Evolutionary conservation across 2,888 invertebrate genomes (phyloP).

Genomic region (Dorcus hopei): DNA sequence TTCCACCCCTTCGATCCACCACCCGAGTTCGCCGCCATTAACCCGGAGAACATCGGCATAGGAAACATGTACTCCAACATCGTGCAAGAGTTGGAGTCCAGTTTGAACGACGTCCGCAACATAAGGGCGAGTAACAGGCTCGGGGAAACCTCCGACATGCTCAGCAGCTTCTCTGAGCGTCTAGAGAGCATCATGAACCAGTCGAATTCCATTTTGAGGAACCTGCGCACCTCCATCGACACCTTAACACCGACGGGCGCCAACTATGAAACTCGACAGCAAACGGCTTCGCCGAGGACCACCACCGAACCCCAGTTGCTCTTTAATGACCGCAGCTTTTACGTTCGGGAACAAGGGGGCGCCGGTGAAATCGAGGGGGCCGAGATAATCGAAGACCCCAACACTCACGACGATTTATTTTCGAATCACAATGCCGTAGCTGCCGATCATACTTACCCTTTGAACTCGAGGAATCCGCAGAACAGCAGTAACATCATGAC

Average conservation of each 20-base stretch:
- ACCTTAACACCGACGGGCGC: slow-evolving; percentile 29
- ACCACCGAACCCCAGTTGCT: slow-evolving; percentile 21
- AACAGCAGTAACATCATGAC: slow-evolving; percentile 32
- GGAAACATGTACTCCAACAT: slow-evolving; percentile 46
- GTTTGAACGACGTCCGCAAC: slow-evolving; percentile 41
- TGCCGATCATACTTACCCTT: slow-evolving; percentile 45
- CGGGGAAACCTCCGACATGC: slow-evolving; percentile 43
- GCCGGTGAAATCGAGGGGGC: slow-evolving; percentile 3
- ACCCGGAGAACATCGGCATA: slow-evolving; percentile 40
- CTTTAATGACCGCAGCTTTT: slow-evolving; percentile 38
- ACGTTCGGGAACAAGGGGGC: slow-evolving; percentile 33
- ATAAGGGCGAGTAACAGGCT: slow-evolving; percentile 37
- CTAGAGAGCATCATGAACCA: slow-evolving; percentile 46
- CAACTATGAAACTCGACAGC: neutral
- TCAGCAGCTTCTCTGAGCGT: slow-evolving; percentile 43
- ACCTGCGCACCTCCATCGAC: slow-evolving; percentile 42
- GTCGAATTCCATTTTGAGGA: slow-evolving; percentile 44
- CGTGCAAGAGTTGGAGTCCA: slow-evolving; percentile 44
- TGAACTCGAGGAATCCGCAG: slow-evolving; percentile 22
- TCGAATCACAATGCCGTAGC: slow-evolving; percentile 30
- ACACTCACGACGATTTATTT: slow-evolving; percentile 9
- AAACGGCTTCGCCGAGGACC: slow-evolving; percentile 6
- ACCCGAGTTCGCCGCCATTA: slow-evolving; percentile 32
- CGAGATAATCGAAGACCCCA: slow-evolving; percentile 3
- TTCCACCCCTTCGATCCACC: slow-evolving; percentile 38